Percentiles rank a stretch among this genome's conserved stretches.
These are phyloP conservation scores for Leucophenga montana DNA, from an alignment of 2,888 invertebrate genomes.

Conservation along the genomic window DNA sequence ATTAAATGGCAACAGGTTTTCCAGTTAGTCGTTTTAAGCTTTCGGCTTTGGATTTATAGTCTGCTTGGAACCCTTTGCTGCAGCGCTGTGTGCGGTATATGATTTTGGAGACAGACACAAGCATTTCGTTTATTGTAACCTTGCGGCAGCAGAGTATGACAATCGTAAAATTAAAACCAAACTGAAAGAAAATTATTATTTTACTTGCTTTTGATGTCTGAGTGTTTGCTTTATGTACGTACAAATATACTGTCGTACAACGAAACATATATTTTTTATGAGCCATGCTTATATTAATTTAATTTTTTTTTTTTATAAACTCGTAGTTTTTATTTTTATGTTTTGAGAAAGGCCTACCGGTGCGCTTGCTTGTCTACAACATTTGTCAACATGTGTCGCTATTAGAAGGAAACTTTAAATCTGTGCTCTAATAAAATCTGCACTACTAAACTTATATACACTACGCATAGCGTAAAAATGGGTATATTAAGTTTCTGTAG, in stretches of 20 bases:
- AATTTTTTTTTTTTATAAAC: neutral
- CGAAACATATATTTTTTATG: neutral
- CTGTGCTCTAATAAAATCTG: too few relatives aligned
- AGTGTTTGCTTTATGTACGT: slow-evolving; percentile 46
- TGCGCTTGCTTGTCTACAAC: neutral
- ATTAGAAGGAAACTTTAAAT: neutral
- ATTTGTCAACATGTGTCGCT: slow-evolving; percentile 14
- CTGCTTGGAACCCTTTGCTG: neutral
- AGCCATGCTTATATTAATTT: slow-evolving; percentile 7
- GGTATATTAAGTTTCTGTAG: too few relatives aligned
- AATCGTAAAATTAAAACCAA: slow-evolving; percentile 62
- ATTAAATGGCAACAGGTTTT: slow-evolving; percentile 34
- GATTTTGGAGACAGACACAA: neutral
- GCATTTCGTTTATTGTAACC: neutral
- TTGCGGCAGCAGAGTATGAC: slow-evolving; percentile 46
- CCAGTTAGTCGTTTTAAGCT: slow-evolving; percentile 28
- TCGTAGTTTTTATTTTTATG: slow-evolving; percentile 4
- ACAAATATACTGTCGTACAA: too few relatives aligned
- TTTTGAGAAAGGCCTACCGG: neutral
- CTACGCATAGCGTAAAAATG: too few relatives aligned
- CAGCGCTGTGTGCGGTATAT: slow-evolving; percentile 14
- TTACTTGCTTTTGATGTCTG: slow-evolving; percentile 42
- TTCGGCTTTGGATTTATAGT: neutral
- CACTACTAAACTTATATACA: too few relatives aligned
- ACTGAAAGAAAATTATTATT: slow-evolving; percentile 45